Evolutionary conservation across 1,140 invertebrate genomes (phyloP).

Genomic region (Bombus sylvicola): DNA sequence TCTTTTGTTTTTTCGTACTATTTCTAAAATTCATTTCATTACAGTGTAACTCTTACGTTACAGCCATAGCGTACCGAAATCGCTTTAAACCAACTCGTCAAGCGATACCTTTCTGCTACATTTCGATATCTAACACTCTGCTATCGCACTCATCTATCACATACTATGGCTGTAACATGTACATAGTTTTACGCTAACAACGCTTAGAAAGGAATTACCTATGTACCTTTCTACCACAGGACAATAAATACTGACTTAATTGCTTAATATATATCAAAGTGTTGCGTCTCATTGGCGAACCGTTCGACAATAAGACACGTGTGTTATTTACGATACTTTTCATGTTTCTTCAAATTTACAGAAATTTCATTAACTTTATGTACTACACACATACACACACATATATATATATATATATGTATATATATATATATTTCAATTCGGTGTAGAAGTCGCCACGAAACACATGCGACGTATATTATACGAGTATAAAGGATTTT

Average conservation of each 20-base stretch:
- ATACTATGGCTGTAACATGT: slow-evolving; percentile 62
- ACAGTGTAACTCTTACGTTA: slow-evolving; percentile 49
- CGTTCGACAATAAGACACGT: neutral
- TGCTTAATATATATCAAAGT: neutral
- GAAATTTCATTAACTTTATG: neutral
- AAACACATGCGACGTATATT: neutral
- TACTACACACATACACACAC: neutral
- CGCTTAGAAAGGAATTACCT: neutral
- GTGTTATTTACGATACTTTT: neutral
- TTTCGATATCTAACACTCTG: neutral
- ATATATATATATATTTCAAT: neutral
- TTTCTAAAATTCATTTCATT: slow-evolving; percentile 34
- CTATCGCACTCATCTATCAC: neutral
- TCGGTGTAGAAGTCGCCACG: neutral
- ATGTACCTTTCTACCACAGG: neutral
- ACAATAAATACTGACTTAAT: neutral
- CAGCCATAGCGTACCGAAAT: slow-evolving; percentile 30
- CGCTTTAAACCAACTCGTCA: neutral
- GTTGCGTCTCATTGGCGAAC: neutral
- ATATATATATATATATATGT: neutral
- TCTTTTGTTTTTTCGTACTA: neutral
- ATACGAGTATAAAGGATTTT: neutral
- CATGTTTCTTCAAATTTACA: neutral
- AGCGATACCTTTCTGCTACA: neutral
- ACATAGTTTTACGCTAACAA: slow-evolving; percentile 56